These are phyloP conservation scores for Mesorhabditis spiculigera DNA, from an alignment of 2,888 invertebrate genomes.

Conservation along the genomic window DNA sequence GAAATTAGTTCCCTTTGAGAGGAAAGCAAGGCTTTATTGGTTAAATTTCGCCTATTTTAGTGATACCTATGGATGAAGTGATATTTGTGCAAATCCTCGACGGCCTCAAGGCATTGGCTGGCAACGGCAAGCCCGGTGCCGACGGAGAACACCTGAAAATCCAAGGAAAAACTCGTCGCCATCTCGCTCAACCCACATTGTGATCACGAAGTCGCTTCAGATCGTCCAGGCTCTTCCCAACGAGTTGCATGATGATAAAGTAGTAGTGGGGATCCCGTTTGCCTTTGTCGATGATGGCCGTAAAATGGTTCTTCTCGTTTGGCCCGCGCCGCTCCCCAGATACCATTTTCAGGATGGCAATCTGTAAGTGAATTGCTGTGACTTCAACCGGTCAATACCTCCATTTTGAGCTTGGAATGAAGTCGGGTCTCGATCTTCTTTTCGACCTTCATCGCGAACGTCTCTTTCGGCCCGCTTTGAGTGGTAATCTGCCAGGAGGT, in stretches of 20 bases:
- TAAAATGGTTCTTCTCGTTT: conserved; percentile 34
- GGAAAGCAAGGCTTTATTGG: no score
- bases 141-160: conserved; percentile 28
- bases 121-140: conserved; percentile 39
- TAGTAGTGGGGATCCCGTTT: conserved; percentile 36
- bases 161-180: conserved; percentile 16
- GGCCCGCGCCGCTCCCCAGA: conserved; percentile 16
- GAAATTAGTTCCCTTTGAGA: no score
- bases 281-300: conserved; percentile 42
- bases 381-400: conserved; percentile 19
- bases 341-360: conserved; percentile 43
- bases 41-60: background rate
- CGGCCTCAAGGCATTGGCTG: conserved; percentile 49
- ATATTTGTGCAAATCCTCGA: conserved; percentile 45
- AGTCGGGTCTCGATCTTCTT: conserved; percentile 36
- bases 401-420: conserved; percentile 52
- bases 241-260: conserved; percentile 49
- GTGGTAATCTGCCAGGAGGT: background rate
- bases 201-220: conserved; percentile 23
- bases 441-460: conserved; percentile 50
- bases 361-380: conserved; percentile 15
- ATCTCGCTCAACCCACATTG: conserved; percentile 11
- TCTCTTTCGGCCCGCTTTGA: background rate
- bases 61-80: conserved; percentile 46
- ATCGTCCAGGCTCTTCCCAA: conserved; percentile 40